These are phyloP conservation scores for Clarias laeviceps DNA, from an alignment of 2,797 vertebrate genomes.

Conservation along the genomic window DNA sequence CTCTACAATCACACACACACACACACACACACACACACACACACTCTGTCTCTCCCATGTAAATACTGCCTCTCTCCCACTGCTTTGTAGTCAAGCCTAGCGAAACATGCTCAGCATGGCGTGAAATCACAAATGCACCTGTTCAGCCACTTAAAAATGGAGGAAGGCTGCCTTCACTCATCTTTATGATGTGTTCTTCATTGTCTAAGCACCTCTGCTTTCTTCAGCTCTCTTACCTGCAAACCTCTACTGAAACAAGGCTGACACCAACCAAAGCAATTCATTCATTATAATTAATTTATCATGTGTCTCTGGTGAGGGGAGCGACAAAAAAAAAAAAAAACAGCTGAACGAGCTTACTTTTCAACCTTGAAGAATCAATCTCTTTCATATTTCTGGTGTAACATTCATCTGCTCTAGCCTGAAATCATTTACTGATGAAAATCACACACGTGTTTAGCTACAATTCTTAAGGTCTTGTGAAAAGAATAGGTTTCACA, in stretches of 20 bases:
- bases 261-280: not conserved
- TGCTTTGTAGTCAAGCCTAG: conserved; percentile 74
- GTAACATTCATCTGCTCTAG: not conserved
- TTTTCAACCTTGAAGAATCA: not conserved
- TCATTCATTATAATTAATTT: not conserved
- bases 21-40: not conserved
- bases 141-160: conserved; percentile 78
- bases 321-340: not conserved
- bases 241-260: not conserved
- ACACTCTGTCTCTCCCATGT: conserved; percentile 59
- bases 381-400: not conserved
- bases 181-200: conserved; percentile 78
- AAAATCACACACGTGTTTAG: not conserved
- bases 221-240: conserved; percentile 33
- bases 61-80: conserved; percentile 73
- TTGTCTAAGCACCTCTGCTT: conserved; percentile 67
- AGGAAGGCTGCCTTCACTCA: conserved; percentile 72
- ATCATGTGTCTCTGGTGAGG: not conserved
- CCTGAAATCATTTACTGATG: not conserved
- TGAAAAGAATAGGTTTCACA: not conserved
- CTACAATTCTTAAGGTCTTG: not conserved
- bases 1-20: too few species aligned
- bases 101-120: conserved; percentile 76
- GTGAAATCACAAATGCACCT: conserved; percentile 82
- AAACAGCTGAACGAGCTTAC: not conserved